phyloP scores from a whole-genome alignment of 1,140 invertebrate species.

The Phymorhynchus buccinoides region DNA sequence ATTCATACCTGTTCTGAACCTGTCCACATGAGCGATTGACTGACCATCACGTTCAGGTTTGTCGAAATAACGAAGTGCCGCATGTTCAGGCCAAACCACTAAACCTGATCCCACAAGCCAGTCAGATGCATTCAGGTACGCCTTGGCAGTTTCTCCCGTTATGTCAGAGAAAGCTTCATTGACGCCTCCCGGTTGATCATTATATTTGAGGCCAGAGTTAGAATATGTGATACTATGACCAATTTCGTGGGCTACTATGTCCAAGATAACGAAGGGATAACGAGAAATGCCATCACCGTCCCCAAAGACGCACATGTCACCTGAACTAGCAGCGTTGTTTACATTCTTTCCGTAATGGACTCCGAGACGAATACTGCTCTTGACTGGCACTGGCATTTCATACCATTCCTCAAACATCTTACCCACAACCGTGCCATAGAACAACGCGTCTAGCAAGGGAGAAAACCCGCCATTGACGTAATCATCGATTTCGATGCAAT shows the following conservation, averaged over 20 bases:
- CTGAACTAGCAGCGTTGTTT: constrained; percentile 52
- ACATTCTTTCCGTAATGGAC: constrained; percentile 49
- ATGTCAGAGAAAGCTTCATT: constrained; percentile 61
- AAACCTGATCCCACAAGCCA: constrained; percentile 34
- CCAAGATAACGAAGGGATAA: constrained; percentile 45
- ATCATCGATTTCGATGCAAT: constrained; percentile 44
- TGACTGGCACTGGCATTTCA: constrained; percentile 24
- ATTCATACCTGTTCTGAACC: not conserved
- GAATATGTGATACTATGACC: constrained; percentile 53
- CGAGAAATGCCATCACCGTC: constrained; percentile 42
- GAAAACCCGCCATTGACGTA: constrained; percentile 55
- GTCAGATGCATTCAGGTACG: constrained; percentile 38
- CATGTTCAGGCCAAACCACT: no score
- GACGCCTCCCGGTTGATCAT: constrained; percentile 51
- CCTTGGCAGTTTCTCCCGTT: constrained; percentile 51
- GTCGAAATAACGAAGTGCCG: not conserved
- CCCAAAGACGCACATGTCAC: constrained; percentile 46
- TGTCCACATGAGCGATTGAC: constrained; percentile 2
- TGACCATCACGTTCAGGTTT: not conserved
- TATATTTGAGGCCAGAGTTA: constrained; percentile 49
- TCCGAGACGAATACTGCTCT: constrained; percentile 43
- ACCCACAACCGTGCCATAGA: constrained; percentile 49
- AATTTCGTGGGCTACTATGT: constrained; percentile 54
- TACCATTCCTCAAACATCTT: constrained; percentile 56
- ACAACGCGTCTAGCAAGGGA: constrained; percentile 54